These are phyloP conservation scores for Lepidochitona cinerea DNA, from an alignment of 2,888 invertebrate species.

Conservation along the genomic window DNA sequence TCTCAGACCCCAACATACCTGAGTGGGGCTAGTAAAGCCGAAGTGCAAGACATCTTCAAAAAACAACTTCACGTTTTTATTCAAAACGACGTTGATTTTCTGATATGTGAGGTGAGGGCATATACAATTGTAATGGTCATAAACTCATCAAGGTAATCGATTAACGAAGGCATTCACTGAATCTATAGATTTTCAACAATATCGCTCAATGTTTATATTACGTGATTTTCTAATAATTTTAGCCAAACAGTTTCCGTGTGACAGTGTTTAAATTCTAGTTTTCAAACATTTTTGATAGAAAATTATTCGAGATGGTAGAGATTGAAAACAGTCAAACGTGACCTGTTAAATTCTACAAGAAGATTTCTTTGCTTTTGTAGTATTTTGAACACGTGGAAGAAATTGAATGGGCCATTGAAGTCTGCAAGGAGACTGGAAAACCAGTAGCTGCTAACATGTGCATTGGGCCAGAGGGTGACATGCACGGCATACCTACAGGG, in stretches of 20 bases:
- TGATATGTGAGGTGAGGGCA: slow-evolving; percentile 69
- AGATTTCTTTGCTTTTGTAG: slow-evolving; percentile 32
- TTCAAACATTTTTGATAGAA: too few relatives aligned
- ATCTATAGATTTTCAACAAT: too few relatives aligned
- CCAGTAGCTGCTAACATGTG: slow-evolving; percentile 71
- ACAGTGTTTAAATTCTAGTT: too few relatives aligned
- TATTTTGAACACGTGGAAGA: slow-evolving; percentile 71
- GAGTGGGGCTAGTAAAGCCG: slow-evolving; percentile 59
- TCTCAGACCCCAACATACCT: slow-evolving; percentile 69
- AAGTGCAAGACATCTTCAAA: slow-evolving; percentile 62
- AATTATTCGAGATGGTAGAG: too few relatives aligned
- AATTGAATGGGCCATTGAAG: slow-evolving; percentile 70
- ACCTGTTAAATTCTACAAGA: too few relatives aligned
- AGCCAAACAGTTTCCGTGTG: too few relatives aligned
- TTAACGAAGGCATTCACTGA: too few relatives aligned
- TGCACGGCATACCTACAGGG: slow-evolving; percentile 63
- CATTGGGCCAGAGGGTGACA: slow-evolving; percentile 70
- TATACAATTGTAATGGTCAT: too few relatives aligned
- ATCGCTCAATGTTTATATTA: too few relatives aligned
- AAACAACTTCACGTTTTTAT: slow-evolving; percentile 69
- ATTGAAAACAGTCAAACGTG: too few relatives aligned
- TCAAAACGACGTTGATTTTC: slow-evolving; percentile 67
- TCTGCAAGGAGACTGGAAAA: slow-evolving; percentile 54
- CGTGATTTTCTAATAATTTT: too few relatives aligned
- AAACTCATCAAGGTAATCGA: too few relatives aligned